phyloP scores from a whole-genome alignment of 2,113 vertebrate species.

The Jaculus jaculus region DNA sequence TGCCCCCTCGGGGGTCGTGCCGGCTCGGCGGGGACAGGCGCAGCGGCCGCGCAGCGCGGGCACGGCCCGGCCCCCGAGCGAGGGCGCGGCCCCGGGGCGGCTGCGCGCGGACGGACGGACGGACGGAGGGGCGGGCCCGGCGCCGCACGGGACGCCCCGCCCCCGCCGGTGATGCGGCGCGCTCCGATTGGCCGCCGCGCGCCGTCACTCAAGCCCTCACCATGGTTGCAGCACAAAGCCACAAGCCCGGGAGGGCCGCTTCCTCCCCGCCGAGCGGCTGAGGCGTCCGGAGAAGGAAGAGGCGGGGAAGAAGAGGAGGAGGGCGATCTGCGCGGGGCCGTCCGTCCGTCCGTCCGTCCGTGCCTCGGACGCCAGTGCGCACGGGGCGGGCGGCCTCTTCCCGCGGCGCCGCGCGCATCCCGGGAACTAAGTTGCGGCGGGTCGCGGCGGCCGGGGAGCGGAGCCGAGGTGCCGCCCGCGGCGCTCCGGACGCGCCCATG shows the following conservation, averaged over 20 bases:
- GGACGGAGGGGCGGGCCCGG: not conserved
- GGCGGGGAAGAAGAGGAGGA: conserved; percentile 71
- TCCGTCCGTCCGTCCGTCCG: too few species aligned
- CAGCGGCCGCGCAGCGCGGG: not conserved
- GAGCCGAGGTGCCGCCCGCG: not conserved
- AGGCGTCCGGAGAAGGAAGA: conserved; percentile 42
- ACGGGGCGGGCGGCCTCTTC: too few species aligned
- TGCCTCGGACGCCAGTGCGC: too few species aligned
- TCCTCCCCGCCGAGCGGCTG: conserved; percentile 75
- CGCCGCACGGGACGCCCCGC: not conserved
- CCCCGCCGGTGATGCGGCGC: conserved; percentile 50
- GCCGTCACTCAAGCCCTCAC: conserved; percentile 71
- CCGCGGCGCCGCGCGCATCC: not conserved
- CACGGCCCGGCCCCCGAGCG: conserved; percentile 27
- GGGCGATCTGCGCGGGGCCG: not conserved
- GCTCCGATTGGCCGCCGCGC: conserved; percentile 29
- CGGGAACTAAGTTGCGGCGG: conserved; percentile 68
- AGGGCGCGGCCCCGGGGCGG: not conserved
- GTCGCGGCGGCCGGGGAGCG: conserved; percentile 55
- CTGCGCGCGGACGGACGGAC: not conserved
- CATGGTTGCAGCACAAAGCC: conserved; percentile 82
- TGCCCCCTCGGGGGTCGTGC: too few species aligned
- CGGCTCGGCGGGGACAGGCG: too few species aligned
- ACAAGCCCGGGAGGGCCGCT: conserved; percentile 78
- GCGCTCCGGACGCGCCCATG: conserved; percentile 61